These are phyloP conservation scores for Lamprologus ornatipinnis DNA, from an alignment of 2,113 vertebrate species.

Conservation along the genomic window DNA sequence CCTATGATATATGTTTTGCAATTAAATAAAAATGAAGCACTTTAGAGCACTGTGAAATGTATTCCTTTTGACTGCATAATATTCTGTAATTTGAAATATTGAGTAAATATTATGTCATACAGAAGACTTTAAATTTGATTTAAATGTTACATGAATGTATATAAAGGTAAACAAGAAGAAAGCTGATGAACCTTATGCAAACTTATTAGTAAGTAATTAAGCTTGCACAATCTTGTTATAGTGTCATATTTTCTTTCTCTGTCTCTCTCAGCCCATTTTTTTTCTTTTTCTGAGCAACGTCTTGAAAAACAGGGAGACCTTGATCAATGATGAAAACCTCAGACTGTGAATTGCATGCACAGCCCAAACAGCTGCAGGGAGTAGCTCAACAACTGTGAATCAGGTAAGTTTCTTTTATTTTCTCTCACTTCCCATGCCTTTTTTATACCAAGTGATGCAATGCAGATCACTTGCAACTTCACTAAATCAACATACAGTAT, in stretches of 20 bases:
- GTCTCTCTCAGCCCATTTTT: not conserved
- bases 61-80: not conserved
- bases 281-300: not conserved
- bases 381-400: not conserved
- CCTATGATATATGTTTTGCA: not conserved
- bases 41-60: not conserved
- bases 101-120: not conserved
- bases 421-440: not conserved
- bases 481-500: not conserved
- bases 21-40: not conserved
- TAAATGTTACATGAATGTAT: not conserved
- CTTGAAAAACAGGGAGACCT: conserved; percentile 5
- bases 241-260: not conserved
- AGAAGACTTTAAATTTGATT: not conserved
- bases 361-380: conserved; percentile 8
- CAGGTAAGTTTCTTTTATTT: not conserved
- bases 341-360: not conserved
- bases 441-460: conserved; percentile 21
- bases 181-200: not conserved
- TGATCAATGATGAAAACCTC: conserved; percentile 7
- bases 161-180: not conserved
- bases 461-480: not conserved
- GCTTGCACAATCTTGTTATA: not conserved
- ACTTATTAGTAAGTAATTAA: not conserved
- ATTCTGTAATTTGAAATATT: not conserved